Percentiles rank a stretch among this genome's conserved stretches.
phyloP scores from a whole-genome alignment of 2,888 invertebrate species.

The Phaedon cochleariae region DNA sequence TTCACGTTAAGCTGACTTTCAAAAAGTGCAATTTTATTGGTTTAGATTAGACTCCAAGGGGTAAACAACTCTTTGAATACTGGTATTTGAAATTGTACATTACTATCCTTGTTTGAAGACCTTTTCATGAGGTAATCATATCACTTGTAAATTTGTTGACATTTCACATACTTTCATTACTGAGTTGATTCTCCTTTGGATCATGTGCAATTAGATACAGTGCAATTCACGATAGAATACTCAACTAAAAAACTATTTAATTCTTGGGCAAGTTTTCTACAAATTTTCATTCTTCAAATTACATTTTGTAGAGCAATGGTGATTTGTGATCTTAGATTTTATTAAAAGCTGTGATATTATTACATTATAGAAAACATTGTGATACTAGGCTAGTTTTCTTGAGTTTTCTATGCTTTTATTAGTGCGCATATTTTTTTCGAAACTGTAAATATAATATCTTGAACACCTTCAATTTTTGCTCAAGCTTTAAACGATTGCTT shows the following conservation, averaged over 20 bases:
- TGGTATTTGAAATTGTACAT: no score
- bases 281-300: conserved; percentile 22
- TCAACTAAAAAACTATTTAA: no score
- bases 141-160: no score
- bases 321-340: neutral
- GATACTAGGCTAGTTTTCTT: conserved; percentile 22
- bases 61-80: neutral
- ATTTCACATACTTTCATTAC: no score
- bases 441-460: conserved; percentile 16
- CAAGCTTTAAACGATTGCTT: conserved; percentile 57
- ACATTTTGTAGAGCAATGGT: neutral
- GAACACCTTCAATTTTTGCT: conserved; percentile 59
- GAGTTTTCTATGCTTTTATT: conserved; percentile 18
- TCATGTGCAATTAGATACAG: conserved; percentile 26
- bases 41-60: neutral
- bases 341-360: neutral
- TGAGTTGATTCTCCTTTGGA: neutral
- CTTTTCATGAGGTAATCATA: no score
- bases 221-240: conserved; percentile 16
- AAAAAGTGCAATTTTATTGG: conserved; percentile 34
- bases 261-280: no score
- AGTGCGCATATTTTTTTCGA: conserved; percentile 37
- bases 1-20: conserved; percentile 38
- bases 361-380: conserved; percentile 17
- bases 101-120: no score